Conservation (phyloP, 1,140 invertebrate genomes). For the Eumaeus atala region DNA sequence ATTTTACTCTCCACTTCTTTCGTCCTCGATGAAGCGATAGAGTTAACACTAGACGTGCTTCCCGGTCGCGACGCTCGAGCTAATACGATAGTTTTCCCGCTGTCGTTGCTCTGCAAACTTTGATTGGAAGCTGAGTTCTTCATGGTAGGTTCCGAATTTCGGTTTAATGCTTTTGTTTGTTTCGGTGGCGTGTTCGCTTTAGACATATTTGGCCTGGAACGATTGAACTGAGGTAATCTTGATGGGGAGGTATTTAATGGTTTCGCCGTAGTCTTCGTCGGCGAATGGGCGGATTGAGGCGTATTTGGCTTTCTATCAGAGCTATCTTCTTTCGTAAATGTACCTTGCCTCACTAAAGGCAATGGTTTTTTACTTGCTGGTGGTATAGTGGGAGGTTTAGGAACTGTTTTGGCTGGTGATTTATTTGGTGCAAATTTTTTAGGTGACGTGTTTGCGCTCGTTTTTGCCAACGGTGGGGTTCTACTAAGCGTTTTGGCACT, state of each 20-base stretch:
- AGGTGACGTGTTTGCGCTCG: slow-evolving; percentile 44
- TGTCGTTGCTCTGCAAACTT: slow-evolving; percentile 74
- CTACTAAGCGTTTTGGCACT: slow-evolving; percentile 44
- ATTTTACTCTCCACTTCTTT: slow-evolving; percentile 91
- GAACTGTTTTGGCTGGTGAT: slow-evolving; percentile 44
- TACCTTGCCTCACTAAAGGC: slow-evolving; percentile 85
- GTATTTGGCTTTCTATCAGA: slow-evolving; percentile 58
- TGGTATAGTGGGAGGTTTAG: slow-evolving; percentile 36
- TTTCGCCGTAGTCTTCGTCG: slow-evolving; percentile 47
- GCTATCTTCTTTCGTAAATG: slow-evolving; percentile 89
- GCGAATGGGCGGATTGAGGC: slow-evolving; percentile 40
- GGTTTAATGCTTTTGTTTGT: slow-evolving; percentile 36
- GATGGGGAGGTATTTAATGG: slow-evolving; percentile 56
- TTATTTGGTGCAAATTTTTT: slow-evolving; percentile 46
- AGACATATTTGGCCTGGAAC: slow-evolving; percentile 36
- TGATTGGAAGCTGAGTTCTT: slow-evolving; percentile 73
- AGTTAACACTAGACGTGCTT: slow-evolving; percentile 78
- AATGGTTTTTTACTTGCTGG: slow-evolving; percentile 38
- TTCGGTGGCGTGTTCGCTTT: slow-evolving; percentile 45
- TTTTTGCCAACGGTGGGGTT: slow-evolving; percentile 32
- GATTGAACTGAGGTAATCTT: slow-evolving; percentile 64
- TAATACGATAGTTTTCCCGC: slow-evolving; percentile 61
- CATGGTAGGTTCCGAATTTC: slow-evolving; percentile 46
- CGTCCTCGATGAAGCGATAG: slow-evolving; percentile 71
- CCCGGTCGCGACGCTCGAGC: slow-evolving; percentile 67